phyloP scores from a whole-genome alignment of 1,140 invertebrate species.

The Cydia strobilella region DNA sequence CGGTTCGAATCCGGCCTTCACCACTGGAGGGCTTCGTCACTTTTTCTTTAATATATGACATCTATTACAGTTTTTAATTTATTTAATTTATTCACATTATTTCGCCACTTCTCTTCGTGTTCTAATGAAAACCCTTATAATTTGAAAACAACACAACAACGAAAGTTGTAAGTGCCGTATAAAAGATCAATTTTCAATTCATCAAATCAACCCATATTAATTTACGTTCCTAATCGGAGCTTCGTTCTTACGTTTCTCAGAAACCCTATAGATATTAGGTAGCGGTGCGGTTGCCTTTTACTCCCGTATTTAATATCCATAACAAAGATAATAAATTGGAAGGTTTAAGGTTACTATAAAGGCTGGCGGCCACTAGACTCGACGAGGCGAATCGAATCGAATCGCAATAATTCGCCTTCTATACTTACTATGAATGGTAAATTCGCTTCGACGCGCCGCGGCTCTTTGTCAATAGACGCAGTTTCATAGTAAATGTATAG shows the following conservation, averaged over 20 bases:
- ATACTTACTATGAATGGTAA: no score
- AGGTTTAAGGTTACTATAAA: neutral
- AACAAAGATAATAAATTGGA: neutral
- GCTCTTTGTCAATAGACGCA: no score
- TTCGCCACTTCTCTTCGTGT: neutral
- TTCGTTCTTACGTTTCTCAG: neutral
- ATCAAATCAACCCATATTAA: neutral
- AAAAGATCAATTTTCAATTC: neutral
- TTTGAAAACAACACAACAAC: neutral
- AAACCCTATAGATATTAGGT: neutral
- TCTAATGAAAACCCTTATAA: neutral
- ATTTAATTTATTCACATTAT: no score
- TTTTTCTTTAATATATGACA: no score
- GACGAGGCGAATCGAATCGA: no score
- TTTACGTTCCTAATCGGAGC: neutral
- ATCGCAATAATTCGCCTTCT: no score
- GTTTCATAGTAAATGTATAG: no score
- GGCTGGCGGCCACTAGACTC: no score
- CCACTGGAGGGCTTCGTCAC: no score
- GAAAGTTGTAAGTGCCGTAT: neutral
- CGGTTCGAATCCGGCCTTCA: no score
- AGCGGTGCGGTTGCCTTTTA: neutral
- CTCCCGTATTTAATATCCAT: neutral
- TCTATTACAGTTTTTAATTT: no score
- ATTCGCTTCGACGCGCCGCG: no score